phyloP scores from a whole-genome alignment of 1,140 invertebrate species.

The Rhopalosiphum maidis region DNA sequence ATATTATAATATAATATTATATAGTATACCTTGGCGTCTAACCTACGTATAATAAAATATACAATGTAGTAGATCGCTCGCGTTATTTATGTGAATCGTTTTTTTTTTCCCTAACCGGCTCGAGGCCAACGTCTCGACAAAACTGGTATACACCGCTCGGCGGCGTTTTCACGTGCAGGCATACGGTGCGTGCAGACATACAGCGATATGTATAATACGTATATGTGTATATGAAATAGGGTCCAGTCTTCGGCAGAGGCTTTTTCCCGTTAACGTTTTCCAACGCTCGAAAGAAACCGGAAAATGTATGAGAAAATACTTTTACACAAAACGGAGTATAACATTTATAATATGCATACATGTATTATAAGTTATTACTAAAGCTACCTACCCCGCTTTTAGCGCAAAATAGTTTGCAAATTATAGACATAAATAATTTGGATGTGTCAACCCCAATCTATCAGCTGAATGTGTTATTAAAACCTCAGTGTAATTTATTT shows the following conservation, averaged over 20 bases:
- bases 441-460: background rate
- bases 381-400: no score
- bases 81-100: conserved; percentile 45
- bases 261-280: background rate
- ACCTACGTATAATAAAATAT: background rate
- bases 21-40: background rate
- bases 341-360: background rate
- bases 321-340: background rate
- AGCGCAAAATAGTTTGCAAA: background rate
- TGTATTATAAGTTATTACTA: no score
- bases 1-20: conserved; percentile 29
- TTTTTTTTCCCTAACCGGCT: conserved; percentile 12
- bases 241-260: background rate
- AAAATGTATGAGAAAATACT: background rate
- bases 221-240: background rate
- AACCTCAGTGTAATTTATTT: background rate
- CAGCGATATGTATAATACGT: background rate
- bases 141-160: background rate
- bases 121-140: conserved; percentile 47
- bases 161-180: background rate
- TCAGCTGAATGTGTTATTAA: background rate
- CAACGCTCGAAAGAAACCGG: background rate
- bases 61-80: background rate
- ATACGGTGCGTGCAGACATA: background rate
- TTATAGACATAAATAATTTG: background rate